These are phyloP conservation scores for Ryuthela nishihirai DNA, from an alignment of 2,888 invertebrate species.

Conservation along the genomic window DNA sequence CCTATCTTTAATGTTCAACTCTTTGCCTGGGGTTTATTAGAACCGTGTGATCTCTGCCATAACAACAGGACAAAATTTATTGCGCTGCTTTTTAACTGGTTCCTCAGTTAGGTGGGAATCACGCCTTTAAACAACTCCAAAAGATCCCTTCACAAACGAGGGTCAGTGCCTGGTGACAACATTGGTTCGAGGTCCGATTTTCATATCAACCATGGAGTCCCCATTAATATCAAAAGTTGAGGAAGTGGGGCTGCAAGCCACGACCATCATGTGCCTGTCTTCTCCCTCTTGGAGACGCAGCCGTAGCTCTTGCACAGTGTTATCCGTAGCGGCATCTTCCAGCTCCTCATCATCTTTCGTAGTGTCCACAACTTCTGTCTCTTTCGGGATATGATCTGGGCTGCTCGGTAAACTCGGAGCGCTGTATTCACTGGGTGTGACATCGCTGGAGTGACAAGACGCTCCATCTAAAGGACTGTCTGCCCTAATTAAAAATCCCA, in stretches of 20 bases:
- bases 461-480: constrained; percentile 12
- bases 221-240: no score
- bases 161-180: no score
- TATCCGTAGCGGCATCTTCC: constrained; percentile 1
- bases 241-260: constrained; percentile 21
- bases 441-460: constrained; percentile 29
- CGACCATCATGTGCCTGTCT: constrained; percentile 33
- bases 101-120: no score
- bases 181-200: no score
- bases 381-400: neutral
- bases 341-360: neutral
- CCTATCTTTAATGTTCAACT: no score
- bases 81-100: no score
- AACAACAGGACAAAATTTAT: no score
- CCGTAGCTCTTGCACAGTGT: constrained; percentile 21
- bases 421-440: constrained; percentile 28
- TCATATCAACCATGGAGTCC: no score
- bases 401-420: constrained; percentile 25
- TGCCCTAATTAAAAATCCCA: constrained; percentile 30
- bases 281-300: constrained; percentile 27
- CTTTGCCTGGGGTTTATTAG: no score
- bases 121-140: no score
- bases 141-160: no score
- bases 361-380: constrained; percentile 1
- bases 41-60: no score